These are phyloP conservation scores for Drosophila oshimai DNA, from an alignment of 1,140 invertebrate species.

Conservation along the genomic window DNA sequence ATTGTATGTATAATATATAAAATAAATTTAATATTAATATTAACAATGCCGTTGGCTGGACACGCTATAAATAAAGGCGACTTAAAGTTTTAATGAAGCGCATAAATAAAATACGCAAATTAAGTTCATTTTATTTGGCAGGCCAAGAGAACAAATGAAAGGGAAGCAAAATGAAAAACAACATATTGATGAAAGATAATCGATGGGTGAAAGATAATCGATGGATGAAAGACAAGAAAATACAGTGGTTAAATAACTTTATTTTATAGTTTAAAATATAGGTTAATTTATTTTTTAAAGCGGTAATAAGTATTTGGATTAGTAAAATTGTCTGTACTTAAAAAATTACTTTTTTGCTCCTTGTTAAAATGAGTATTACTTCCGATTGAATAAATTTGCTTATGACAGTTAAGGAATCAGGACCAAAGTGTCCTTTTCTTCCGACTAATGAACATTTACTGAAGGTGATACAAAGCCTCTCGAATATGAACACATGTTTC, in stretches of 20 bases:
- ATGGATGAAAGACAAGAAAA: background rate
- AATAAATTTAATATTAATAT: slow-evolving; percentile 73
- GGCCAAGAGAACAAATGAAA: slow-evolving; percentile 2
- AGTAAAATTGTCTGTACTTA: no score
- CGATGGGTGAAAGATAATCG: background rate
- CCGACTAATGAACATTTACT: background rate
- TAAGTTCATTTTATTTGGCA: slow-evolving; percentile 70
- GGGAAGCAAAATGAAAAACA: background rate
- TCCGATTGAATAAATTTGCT: no score
- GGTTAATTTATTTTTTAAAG: no score
- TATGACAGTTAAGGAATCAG: no score
- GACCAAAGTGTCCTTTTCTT: no score
- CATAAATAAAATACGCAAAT: slow-evolving; percentile 75
- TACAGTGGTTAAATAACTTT: background rate
- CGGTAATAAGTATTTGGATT: no score
- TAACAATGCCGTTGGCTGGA: slow-evolving; percentile 39
- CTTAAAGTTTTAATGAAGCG: slow-evolving; percentile 79
- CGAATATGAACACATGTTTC: slow-evolving; percentile 16
- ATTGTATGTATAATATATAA: slow-evolving; percentile 39
- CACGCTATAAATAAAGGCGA: slow-evolving; percentile 62
- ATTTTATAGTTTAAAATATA: background rate
- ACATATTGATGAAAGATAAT: slow-evolving; percentile 6
- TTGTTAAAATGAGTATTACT: no score
- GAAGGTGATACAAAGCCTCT: background rate
- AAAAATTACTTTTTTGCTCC: no score